phyloP scores from a whole-genome alignment of 1,140 invertebrate species.

The Temnothorax nylanderi region DNA sequence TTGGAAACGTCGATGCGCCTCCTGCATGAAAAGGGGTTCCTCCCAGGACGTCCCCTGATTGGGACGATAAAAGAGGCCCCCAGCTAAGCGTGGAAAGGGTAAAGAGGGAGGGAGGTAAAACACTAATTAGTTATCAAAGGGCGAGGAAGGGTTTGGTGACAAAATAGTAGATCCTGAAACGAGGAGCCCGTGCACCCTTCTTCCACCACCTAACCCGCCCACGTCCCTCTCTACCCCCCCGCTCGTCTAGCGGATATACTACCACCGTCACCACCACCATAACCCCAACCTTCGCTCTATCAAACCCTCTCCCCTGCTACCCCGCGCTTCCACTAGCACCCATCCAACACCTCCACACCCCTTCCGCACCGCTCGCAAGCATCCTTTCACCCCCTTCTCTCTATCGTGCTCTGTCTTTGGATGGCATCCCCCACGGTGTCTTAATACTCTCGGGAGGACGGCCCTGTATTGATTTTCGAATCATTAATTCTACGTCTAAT shows the following conservation, averaged over 20 bases:
- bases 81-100: conserved; percentile 61
- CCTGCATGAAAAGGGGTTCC: conserved; percentile 75
- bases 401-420: conserved; percentile 66
- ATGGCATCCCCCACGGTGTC: conserved; percentile 67
- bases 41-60: conserved; percentile 80
- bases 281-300: conserved; percentile 59
- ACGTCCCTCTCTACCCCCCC: not conserved
- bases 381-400: conserved; percentile 56
- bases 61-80: conserved; percentile 84
- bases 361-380: not conserved
- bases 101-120: conserved; percentile 79
- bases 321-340: conserved; percentile 58
- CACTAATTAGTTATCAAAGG: conserved; percentile 86
- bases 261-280: conserved; percentile 55
- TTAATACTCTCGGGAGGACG: conserved; percentile 75
- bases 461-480: conserved; percentile 85
- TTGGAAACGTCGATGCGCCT: conserved; percentile 75
- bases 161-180: conserved; percentile 82
- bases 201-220: conserved; percentile 26
- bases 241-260: conserved; percentile 64
- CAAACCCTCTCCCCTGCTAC: conserved; percentile 37
- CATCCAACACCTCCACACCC: conserved; percentile 45
- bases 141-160: conserved; percentile 83
- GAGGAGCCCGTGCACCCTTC: conserved; percentile 60
- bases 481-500: conserved; percentile 86